Base-by-base conservation (phyloP, 2,888 invertebrate species). In the Phyto melanocephala region DNA sequence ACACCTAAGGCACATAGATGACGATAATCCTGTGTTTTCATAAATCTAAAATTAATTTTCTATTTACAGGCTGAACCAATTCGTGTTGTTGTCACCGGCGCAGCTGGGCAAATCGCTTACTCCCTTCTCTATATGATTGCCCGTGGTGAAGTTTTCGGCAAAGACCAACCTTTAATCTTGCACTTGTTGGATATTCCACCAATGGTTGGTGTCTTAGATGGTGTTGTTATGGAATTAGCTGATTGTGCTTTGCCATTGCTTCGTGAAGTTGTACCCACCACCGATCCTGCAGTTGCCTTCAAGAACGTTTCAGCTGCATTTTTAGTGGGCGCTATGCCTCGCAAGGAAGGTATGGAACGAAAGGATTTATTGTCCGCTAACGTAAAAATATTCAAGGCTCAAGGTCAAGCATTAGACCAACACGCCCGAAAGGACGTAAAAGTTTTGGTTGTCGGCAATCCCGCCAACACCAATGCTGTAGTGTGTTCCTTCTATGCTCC, bases 21-120 rank as follows among this genome's bases (percentile, higher is more conserved):
- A n/a, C n/a, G n/a, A n/a, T n/a, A n/a, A n/a, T n/a, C n/a, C n/a
- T n/a, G n/a, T n/a, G n/a, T n/a, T n/a, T n/a, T n/a, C n/a, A n/a
- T n/a, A n/a, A n/a, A n/a, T n/a, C n/a, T n/a, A 28, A 28, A 5
- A 5, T 28, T 28, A 5, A 3, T 17, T 76, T 15, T 50, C 3
- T 67, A 17, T 67, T 93, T 93, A 79, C 91, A 96, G 95, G 92
- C 94, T 88, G 94, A 95, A 92, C 96, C 98, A 89, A 95, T 99
- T 88, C 95, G 95, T 92, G 97, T 99, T 85, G 95, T 98, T 80
- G 96, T 99, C 35, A 99, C 99, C 71, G 99, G 99, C 82, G 99
- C 99, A 87, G 99, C 99, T 81, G 99, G 99, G 17, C 99, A 99
- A 92, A 99, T 99, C 87, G 99, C 98, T 80, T 99, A 99, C 92